Evolutionary conservation across 2,888 invertebrate species (phyloP).

Genomic region (Catocala nupta): DNA sequence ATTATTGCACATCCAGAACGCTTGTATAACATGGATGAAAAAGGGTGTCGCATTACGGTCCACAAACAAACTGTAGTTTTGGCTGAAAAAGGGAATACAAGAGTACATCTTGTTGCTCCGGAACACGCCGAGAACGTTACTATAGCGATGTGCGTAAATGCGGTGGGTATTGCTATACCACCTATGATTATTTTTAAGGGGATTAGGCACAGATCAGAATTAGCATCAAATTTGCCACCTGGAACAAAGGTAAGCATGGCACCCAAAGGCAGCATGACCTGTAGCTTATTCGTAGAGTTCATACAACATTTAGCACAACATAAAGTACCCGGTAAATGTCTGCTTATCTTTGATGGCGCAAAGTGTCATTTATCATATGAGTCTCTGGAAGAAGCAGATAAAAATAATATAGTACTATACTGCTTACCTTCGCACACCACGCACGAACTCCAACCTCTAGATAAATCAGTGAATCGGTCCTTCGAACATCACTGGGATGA

Average conservation of each 20-base stretch:
- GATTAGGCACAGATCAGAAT: conserved; percentile 27
- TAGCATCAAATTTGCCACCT: conserved; percentile 30
- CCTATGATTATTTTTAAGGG: conserved; percentile 38
- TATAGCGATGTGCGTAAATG: conserved; percentile 39
- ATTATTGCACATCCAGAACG: too few relatives aligned
- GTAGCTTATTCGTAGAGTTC: conserved; percentile 29
- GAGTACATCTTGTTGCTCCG: conserved; percentile 31
- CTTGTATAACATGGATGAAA: too few relatives aligned
- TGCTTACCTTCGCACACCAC: too few relatives aligned
- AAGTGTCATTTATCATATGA: conserved; percentile 30
- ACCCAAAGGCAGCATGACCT: conserved; percentile 10
- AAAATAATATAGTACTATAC: conserved; percentile 6
- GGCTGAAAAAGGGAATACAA: too few relatives aligned
- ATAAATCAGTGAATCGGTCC: too few relatives aligned
- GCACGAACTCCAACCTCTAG: too few relatives aligned
- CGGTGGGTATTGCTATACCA: conserved; percentile 30
- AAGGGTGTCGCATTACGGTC: too few relatives aligned
- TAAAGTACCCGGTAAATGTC: conserved; percentile 28
- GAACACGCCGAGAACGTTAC: conserved; percentile 42
- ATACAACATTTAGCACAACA: conserved; percentile 16
- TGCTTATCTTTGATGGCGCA: conserved; percentile 40
- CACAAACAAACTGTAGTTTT: too few relatives aligned
- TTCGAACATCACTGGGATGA: too few relatives aligned
- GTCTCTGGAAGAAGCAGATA: conserved; percentile 37
- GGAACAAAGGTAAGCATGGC: conserved; percentile 33